Evolutionary conservation across 2,888 invertebrate species (phyloP), one percentile per base, ranked within the genome.

Genomic region (Mesopsocus fuscifrons): DNA sequence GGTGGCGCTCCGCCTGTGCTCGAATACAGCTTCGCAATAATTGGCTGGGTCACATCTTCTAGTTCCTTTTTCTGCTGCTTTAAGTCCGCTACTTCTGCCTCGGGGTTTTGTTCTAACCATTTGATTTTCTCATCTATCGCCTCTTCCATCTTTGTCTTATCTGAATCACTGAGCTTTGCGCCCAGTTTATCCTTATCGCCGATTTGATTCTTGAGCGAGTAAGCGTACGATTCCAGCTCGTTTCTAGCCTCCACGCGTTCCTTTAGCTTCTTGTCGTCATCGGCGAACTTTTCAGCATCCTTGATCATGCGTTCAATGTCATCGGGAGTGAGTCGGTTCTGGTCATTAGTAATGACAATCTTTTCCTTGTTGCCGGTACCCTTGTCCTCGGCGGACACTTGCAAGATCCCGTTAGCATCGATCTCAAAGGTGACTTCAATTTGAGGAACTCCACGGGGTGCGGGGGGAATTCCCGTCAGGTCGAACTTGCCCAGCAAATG

Each of bases 281-380:
- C 97, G 15, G 95, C 92, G 65, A 95, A 98, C 63, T 88, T 89
- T 66, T 98, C 98, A 1, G 97, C 95, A 59, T 98, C 97, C 64
- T 87, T 87, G 62, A 98, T 94, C 98, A 99, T 98, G 48, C 92
- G 73, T 59, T 98, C 95, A 52, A 98, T 99, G 56, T 98, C 97
- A 52, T 98, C 97, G 3, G 94, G 95, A 11, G 92, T 91, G 48
- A 98, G 64, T 50, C 95, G 72, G 65, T 95, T 95, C 62, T 95
- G 92, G 57, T 97, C 97, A 58, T 98, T 97, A 52, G 95, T 95
- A 60, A 98, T 98, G 47, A 92, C 91, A 57, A 98, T 97, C 69
- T 97, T 92, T 59, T 98, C 94, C 56, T 92, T 78, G 68, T 94
- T 95, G 45, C 97, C 97, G 34, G 98, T 97, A 47, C 97, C 97